These are phyloP conservation scores for Theonella swinhoei DNA, from an alignment of 37 sponge, comb jelly and placozoan species.

Conservation along the genomic window DNA sequence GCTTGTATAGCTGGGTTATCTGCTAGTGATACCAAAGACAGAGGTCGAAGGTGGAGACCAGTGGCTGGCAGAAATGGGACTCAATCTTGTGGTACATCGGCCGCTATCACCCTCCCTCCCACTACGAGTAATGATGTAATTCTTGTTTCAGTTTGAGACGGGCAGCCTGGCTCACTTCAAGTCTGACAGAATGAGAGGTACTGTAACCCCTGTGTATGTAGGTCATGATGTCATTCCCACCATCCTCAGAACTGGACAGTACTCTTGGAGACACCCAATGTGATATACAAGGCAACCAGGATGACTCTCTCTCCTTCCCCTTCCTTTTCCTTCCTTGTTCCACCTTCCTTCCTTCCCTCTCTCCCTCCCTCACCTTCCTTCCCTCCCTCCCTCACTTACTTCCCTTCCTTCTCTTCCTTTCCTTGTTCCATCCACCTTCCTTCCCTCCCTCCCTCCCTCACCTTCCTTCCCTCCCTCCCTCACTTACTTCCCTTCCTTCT, in stretches of 20 bases:
- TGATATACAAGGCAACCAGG: constrained; percentile 76
- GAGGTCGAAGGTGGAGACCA: constrained; percentile 42
- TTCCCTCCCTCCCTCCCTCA: no score
- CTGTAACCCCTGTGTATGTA: no score
- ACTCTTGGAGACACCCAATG: constrained; percentile 93
- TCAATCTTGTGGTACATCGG: constrained; percentile 75
- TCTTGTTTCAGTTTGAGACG: constrained; percentile 60
- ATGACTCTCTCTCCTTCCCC: no score
- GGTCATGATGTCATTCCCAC: background rate
- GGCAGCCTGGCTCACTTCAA: constrained; percentile 84
- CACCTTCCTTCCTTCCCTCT: background rate
- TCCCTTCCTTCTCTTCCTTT: background rate
- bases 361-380: background rate
- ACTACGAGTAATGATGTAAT: background rate
- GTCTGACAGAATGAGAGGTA: constrained; percentile 81
- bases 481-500: no score
- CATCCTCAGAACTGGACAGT: constrained; percentile 76
- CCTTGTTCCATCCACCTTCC: no score
- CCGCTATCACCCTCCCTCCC: no score
- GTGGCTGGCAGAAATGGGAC: constrained; percentile 36
- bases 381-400: background rate
- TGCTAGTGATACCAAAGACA: constrained; percentile 70
- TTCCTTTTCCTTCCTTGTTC: background rate
- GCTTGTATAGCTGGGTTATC: constrained; percentile 75
- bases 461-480: no score